Conservation (phyloP, 2,888 invertebrate genomes). For the Aleiodes alternator region DNA sequence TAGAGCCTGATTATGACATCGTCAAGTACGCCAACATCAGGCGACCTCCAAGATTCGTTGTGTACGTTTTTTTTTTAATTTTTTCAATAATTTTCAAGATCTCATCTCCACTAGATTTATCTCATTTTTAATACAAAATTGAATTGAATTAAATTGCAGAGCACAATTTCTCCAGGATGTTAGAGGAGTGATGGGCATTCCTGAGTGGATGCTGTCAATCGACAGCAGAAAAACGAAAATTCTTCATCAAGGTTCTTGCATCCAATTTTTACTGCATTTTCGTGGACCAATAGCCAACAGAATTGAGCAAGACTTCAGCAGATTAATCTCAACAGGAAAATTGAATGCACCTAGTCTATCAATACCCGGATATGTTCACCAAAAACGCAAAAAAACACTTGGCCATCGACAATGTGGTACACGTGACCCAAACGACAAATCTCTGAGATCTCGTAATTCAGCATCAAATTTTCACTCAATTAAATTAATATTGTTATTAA, state of each 20-base stretch:
- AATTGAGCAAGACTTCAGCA: constrained; percentile 88
- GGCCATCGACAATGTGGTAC: constrained; percentile 87
- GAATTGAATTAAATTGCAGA: no score
- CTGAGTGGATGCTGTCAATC: constrained; percentile 92
- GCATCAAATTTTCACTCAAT: not conserved
- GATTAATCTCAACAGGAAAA: constrained; percentile 84
- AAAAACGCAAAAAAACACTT: constrained; percentile 83
- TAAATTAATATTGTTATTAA: not conserved
- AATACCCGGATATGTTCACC: constrained; percentile 85
- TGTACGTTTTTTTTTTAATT: constrained; percentile 80
- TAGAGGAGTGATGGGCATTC: constrained; percentile 88
- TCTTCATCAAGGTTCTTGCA: constrained; percentile 86
- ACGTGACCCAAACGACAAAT: constrained; percentile 85
- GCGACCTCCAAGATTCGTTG: constrained; percentile 90
- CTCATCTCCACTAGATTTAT: not conserved
- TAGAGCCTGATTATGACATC: constrained; percentile 92
- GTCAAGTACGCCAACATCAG: constrained; percentile 92
- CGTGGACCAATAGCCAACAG: constrained; percentile 87
- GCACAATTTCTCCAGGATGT: constrained; percentile 89
- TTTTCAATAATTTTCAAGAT: not conserved
- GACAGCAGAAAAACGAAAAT: constrained; percentile 88
- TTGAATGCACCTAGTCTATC: constrained; percentile 85
- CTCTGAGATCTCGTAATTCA: constrained; percentile 61
- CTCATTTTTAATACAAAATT: not conserved
- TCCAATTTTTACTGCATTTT: constrained; percentile 92